Evolutionary conservation across 2,797 vertebrate genomes (phyloP).

Genomic region (Atherinosoma microstoma): DNA sequence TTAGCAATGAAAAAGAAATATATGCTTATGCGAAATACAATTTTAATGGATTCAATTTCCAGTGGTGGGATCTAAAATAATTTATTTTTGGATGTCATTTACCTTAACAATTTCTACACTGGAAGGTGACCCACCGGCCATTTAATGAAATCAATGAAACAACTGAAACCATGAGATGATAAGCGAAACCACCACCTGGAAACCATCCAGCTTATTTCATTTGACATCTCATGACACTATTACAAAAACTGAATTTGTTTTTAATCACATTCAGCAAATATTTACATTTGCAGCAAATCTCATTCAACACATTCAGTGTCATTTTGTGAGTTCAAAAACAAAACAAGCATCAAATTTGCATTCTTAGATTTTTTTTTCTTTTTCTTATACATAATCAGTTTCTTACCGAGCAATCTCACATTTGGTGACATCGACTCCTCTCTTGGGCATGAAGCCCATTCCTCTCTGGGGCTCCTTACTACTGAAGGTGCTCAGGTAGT

Average conservation of each 20-base stretch:
- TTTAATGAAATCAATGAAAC: not conserved
- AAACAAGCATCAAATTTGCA: not conserved
- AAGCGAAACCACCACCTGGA: not conserved
- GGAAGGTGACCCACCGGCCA: not conserved
- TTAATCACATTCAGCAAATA: not conserved
- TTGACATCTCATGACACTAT: not conserved
- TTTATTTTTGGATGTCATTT: too few species aligned
- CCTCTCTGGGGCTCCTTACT: conserved; percentile 97
- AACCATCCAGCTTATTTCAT: not conserved
- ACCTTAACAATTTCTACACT: not conserved
- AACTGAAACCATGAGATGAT: not conserved
- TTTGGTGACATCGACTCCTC: conserved; percentile 96
- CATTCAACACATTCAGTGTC: not conserved
- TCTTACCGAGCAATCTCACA: conserved; percentile 95
- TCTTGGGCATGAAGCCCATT: conserved; percentile 98
- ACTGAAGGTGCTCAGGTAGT: conserved; percentile 96
- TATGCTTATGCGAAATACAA: too few species aligned
- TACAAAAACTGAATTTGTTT: not conserved
- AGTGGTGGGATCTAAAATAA: too few species aligned
- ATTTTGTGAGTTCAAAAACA: not conserved
- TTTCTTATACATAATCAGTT: not conserved
- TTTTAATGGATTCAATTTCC: too few species aligned
- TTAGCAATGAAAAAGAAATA: too few species aligned
- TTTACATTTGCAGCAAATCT: not conserved
- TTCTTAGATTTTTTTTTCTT: not conserved